Base-by-base conservation (phyloP, 2,888 invertebrate genomes). In the Oegoconia quadripuncta region DNA sequence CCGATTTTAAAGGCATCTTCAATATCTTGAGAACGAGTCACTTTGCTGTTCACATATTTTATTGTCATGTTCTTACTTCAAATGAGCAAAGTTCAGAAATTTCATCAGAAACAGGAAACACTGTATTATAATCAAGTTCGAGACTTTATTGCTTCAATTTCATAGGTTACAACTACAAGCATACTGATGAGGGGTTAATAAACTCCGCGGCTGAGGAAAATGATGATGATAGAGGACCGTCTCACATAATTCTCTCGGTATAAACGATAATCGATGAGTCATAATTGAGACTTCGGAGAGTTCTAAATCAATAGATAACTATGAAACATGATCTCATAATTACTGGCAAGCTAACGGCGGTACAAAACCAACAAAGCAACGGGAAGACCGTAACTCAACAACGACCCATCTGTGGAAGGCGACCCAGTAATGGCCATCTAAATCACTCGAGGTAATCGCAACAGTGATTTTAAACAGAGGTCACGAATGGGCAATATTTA, bases 321-420 rank as follows among this genome's bases (percentile, higher is more conserved):
- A 78, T 70, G 76, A 77, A 79, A 76, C 77, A 81, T 81, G 81
- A 83, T 80, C 76, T 75, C 74, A 77, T 84, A 84, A 84, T 84
- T 79, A 79, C 72, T 69, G 63, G 63, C 64, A 50, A 64, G 59
- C 64, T 63, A 72, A 69, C 65, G 67, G 59, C 73, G 74, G 68
- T 64, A 74, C 64, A 74, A 80, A 79, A 74, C 69, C 70, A 78
- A 82, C 74, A 78, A 74, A 75, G 75, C 70, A 59, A 70, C 68
- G 67, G 73, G 75, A 74, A 77, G 74, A 73, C 68, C 64, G 76
- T 82, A 77, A 81, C 78, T 81, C 76, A 77, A 74, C 74, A 43
- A 48, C 55, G 55, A 68, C 67, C 75, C 76, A 81, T 81, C 77
- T 74, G 74, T 65, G 72, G 70, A 70, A 23, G 64, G 63, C 75